phyloP scores from a whole-genome alignment of 2,797 vertebrate genomes.

The Chanos chanos region DNA sequence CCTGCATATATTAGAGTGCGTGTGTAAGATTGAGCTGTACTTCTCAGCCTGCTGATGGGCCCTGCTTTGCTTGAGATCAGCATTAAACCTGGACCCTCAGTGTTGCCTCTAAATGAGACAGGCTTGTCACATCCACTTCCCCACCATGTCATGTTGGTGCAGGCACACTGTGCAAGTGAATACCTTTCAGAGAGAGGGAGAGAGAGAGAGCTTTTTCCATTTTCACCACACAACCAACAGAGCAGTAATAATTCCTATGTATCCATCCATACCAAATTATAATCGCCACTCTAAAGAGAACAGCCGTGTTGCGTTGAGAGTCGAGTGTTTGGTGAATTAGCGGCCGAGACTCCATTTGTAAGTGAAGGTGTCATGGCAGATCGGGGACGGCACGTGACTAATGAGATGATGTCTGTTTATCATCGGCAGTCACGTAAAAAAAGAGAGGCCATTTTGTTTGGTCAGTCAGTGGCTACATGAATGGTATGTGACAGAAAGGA shows the following conservation, averaged over 20 bases:
- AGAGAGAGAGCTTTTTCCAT: conserved; percentile 57
- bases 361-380: conserved; percentile 30
- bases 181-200: conserved; percentile 32
- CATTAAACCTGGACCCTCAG: conserved; percentile 45
- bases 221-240: conserved; percentile 39
- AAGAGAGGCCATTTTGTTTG: conserved; percentile 30
- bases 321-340: conserved; percentile 32
- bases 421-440: conserved; percentile 37
- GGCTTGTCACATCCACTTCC: conserved; percentile 49
- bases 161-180: conserved; percentile 48
- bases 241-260: conserved; percentile 35
- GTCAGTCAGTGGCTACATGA: conserved; percentile 13
- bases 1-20: too few species aligned
- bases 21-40: background rate
- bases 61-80: conserved; percentile 35
- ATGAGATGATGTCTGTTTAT: conserved; percentile 41
- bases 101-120: conserved; percentile 43
- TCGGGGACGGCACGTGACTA: conserved; percentile 31
- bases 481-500: conserved; percentile 37
- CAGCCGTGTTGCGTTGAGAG: conserved; percentile 17
- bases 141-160: conserved; percentile 19
- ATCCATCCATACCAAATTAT: conserved; percentile 43
- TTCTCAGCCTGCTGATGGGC: conserved; percentile 19
- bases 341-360: conserved; percentile 18
- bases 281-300: conserved; percentile 23